Evolutionary conservation across 2,113 vertebrate genomes (phyloP).

Genomic region (Odontophorus gujanensis): DNA sequence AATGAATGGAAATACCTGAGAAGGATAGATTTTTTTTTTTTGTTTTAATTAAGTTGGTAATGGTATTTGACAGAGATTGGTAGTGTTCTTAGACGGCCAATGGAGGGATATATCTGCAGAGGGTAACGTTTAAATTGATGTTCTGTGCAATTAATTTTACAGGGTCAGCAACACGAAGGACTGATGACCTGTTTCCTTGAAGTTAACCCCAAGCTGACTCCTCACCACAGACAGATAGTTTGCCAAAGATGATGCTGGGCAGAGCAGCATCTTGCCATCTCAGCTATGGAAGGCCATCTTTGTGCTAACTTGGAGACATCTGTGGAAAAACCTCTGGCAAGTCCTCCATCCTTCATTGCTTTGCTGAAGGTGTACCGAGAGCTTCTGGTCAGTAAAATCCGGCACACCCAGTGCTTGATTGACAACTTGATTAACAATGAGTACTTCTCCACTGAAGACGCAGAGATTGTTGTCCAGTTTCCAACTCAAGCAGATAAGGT

Average conservation of each 20-base stretch:
- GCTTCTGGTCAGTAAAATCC: constrained; percentile 85
- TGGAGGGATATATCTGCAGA: not conserved
- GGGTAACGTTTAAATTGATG: not conserved
- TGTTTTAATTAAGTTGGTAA: not conserved
- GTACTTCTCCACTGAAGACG: constrained; percentile 90
- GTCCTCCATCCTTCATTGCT: constrained; percentile 39
- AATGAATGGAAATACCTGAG: not conserved
- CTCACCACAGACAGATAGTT: not conserved
- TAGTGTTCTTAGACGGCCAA: not conserved
- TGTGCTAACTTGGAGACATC: constrained; percentile 6
- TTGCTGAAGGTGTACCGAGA: constrained; percentile 85
- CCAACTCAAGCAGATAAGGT: constrained; percentile 89
- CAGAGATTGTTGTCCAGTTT: constrained; percentile 85
- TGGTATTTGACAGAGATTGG: not conserved
- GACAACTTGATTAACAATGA: constrained; percentile 87
- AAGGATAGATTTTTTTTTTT: not conserved
- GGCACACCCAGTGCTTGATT: constrained; percentile 88
- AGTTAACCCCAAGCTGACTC: not conserved
- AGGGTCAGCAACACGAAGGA: not conserved
- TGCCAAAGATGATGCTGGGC: constrained; percentile 59
- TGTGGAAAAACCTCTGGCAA: not conserved
- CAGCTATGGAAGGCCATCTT: constrained; percentile 64
- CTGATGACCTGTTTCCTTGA: not conserved
- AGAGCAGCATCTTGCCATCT: not conserved
- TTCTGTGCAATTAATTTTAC: not conserved